phyloP scores from a whole-genome alignment of 2,888 invertebrate genomes.

The Dynastes grantii region DNA sequence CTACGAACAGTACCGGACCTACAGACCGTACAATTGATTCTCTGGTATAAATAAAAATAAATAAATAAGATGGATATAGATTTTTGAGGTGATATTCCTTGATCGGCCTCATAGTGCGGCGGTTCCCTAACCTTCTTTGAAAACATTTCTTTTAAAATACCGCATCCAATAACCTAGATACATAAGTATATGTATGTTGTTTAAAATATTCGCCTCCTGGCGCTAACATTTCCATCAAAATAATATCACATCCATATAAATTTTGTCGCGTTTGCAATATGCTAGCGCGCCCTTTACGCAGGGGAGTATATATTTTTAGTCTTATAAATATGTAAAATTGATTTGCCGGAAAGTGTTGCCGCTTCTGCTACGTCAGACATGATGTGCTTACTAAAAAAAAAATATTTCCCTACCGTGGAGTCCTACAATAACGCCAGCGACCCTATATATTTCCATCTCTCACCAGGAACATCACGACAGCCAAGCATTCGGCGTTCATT shows the following conservation, averaged over 20 bases:
- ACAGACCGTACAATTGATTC: too few relatives aligned
- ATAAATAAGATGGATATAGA: too few relatives aligned
- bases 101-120: too few relatives aligned
- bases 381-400: background rate
- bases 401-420: background rate
- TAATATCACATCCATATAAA: constrained; percentile 5
- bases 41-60: too few relatives aligned
- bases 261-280: background rate
- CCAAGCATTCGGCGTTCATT: constrained; percentile 6
- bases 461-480: constrained; percentile 21
- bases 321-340: constrained; percentile 18
- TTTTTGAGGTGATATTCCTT: too few relatives aligned
- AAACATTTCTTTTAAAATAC: too few relatives aligned
- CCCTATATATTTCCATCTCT: background rate
- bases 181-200: too few relatives aligned
- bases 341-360: background rate
- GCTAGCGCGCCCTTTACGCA: background rate
- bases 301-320: background rate
- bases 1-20: too few relatives aligned
- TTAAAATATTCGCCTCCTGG: too few relatives aligned
- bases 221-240: background rate
- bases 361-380: background rate
- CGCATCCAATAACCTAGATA: too few relatives aligned
- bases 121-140: too few relatives aligned
- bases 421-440: background rate